These are phyloP conservation scores for Onychostruthus taczanowskii DNA, from an alignment of 2,113 vertebrate species.

Conservation along the genomic window DNA sequence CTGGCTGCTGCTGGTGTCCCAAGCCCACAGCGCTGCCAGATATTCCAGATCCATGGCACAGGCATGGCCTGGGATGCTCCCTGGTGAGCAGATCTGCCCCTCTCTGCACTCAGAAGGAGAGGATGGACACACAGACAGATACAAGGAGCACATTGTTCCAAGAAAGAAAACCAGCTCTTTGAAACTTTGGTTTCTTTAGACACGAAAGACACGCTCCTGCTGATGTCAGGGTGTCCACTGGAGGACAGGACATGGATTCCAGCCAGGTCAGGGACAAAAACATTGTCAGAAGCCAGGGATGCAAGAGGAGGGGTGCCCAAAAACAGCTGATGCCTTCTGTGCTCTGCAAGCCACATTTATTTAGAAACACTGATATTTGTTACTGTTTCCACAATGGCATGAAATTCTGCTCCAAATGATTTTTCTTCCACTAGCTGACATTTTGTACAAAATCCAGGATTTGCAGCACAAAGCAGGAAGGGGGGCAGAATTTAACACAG, in stretches of 20 bases:
- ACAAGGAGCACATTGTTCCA: neutral
- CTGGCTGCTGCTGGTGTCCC: neutral
- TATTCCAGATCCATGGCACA: accelerated
- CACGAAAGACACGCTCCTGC: neutral
- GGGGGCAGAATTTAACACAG: neutral
- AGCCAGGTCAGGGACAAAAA: neutral
- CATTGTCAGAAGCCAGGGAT: neutral
- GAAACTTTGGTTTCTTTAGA: neutral
- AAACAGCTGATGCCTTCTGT: neutral
- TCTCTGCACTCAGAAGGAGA: neutral
- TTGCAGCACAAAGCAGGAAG: neutral
- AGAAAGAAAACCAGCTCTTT: neutral
- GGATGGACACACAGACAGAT: neutral
- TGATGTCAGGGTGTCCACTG: neutral
- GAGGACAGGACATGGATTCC: neutral
- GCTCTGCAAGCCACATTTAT: neutral
- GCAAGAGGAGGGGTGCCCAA: neutral
- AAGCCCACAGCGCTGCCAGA: accelerated
- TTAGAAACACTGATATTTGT: neutral
- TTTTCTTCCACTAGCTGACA: neutral
- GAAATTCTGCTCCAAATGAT: neutral
- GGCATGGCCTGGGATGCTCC: accelerated
- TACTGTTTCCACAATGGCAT: neutral
- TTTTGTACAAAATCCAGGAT: neutral
- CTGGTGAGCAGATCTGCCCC: neutral